phyloP scores from a whole-genome alignment of 1,140 invertebrate species.

The Agraylea sexmaculata region DNA sequence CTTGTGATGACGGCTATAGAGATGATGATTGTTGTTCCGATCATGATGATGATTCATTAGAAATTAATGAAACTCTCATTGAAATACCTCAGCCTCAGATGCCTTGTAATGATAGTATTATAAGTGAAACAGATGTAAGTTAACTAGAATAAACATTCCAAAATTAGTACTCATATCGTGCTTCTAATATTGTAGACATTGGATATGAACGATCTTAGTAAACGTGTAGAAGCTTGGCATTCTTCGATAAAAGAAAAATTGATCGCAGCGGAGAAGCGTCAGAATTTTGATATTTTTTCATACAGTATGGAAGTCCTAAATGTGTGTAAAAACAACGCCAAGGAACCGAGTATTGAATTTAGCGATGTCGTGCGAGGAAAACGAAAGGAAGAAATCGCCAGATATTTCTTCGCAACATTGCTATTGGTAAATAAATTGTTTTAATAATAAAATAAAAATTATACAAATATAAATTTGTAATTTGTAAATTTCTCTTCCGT shows the following conservation, averaged over 20 bases:
- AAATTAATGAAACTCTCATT: too few relatives aligned
- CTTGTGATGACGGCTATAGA: too few relatives aligned
- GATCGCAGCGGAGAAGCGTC: constrained; percentile 6
- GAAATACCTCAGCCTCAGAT: too few relatives aligned
- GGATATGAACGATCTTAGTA: constrained; percentile 14
- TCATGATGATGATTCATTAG: too few relatives aligned
- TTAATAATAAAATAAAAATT: neutral
- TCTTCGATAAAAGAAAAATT: constrained; percentile 15
- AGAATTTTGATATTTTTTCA: constrained; percentile 10
- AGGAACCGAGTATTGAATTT: constrained; percentile 10
- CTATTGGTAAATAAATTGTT: constrained; percentile 13
- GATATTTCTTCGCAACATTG: constrained; percentile 18
- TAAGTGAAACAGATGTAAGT: too few relatives aligned
- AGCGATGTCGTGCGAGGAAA: constrained; percentile 11
- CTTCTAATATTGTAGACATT: constrained; percentile 6
- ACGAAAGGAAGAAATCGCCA: constrained; percentile 11
- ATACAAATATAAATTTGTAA: neutral
- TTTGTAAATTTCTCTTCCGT: constrained; percentile 4
- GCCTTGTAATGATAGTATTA: too few relatives aligned
- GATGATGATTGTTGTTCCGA: too few relatives aligned
- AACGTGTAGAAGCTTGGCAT: constrained; percentile 19
- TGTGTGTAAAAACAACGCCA: constrained; percentile 6
- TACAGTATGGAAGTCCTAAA: constrained; percentile 11
- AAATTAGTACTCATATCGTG: neutral
- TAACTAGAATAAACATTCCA: neutral